Percentiles rank a stretch among this genome's conserved stretches.
phyloP scores from a whole-genome alignment of 2,888 invertebrate genomes.

The Drosophila gaucha region DNA sequence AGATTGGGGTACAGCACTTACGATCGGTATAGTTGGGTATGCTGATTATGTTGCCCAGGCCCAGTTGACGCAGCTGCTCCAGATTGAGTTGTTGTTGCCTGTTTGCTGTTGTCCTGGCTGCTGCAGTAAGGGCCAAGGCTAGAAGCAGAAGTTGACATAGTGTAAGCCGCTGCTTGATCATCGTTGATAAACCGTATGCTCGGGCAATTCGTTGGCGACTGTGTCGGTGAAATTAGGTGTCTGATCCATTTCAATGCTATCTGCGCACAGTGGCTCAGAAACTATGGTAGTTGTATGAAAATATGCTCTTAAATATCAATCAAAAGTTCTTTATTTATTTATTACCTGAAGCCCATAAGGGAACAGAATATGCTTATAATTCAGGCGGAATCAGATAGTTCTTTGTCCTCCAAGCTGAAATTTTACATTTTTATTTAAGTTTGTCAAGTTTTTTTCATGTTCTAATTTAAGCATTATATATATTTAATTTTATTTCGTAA shows the following conservation, averaged over 20 bases:
- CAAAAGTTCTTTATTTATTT: background rate
- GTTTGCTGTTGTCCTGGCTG: conserved; percentile 1
- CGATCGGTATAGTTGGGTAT: conserved; percentile 74
- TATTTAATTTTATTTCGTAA: background rate
- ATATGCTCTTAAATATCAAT: no score
- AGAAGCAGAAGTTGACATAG: conserved; percentile 5
- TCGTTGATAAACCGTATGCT: conserved; percentile 46
- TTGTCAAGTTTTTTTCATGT: background rate
- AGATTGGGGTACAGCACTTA: conserved; percentile 45
- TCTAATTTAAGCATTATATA: background rate
- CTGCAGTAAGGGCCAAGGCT: conserved; percentile 8
- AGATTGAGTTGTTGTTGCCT: conserved; percentile 18
- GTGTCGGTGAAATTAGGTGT: conserved; percentile 33
- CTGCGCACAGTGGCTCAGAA: conserved; percentile 49
- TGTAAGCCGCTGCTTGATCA: conserved; percentile 13
- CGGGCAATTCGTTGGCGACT: conserved; percentile 38
- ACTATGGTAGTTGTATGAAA: background rate
- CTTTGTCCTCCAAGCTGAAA: no score
- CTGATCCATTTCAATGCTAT: conserved; percentile 35
- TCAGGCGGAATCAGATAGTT: no score
- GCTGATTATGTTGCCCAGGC: conserved; percentile 69
- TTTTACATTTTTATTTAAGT: background rate
- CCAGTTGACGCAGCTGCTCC: conserved; percentile 55
- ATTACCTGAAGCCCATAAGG: background rate
- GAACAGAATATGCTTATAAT: no score